phyloP scores from a whole-genome alignment of 2,888 invertebrate genomes.

The Cylindroiulus punctatus region DNA sequence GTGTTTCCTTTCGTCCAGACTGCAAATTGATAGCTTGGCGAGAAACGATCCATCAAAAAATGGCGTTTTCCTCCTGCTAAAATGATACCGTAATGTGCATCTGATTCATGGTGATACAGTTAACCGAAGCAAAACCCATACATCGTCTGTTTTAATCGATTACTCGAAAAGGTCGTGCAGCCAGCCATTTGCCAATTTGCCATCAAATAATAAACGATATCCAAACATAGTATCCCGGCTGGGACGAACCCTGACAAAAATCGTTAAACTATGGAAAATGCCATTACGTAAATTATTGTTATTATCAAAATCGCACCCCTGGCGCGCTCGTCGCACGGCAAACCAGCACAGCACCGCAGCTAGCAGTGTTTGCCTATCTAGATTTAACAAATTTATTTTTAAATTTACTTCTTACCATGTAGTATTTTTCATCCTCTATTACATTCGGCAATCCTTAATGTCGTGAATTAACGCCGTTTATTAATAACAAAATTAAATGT shows the following conservation, averaged over 20 bases:
- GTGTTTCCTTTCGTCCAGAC: not conserved
- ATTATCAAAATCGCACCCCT: not conserved
- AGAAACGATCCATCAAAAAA: slow-evolving; percentile 4
- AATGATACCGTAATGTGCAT: slow-evolving; percentile 24
- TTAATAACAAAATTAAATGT: no score
- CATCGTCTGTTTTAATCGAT: slow-evolving; percentile 15
- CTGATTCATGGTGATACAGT: not conserved
- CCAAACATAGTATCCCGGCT: not conserved
- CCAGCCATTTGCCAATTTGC: not conserved
- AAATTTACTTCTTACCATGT: no score
- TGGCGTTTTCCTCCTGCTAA: not conserved
- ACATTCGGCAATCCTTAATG: no score
- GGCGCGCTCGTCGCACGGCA: not conserved
- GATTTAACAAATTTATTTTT: no score
- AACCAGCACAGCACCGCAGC: not conserved
- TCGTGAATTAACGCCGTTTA: no score
- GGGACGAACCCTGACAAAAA: not conserved
- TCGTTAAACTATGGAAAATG: not conserved
- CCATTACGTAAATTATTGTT: not conserved
- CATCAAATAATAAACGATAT: not conserved
- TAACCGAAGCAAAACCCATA: not conserved
- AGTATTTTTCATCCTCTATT: no score
- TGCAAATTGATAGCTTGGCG: not conserved
- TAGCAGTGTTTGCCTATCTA: slow-evolving; percentile 16
- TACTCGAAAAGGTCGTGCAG: not conserved